Percentiles rank a stretch among this genome's conserved stretches.
phyloP scores from a whole-genome alignment of 2,797 vertebrate species.

The Alcedo quadribrachys region DNA sequence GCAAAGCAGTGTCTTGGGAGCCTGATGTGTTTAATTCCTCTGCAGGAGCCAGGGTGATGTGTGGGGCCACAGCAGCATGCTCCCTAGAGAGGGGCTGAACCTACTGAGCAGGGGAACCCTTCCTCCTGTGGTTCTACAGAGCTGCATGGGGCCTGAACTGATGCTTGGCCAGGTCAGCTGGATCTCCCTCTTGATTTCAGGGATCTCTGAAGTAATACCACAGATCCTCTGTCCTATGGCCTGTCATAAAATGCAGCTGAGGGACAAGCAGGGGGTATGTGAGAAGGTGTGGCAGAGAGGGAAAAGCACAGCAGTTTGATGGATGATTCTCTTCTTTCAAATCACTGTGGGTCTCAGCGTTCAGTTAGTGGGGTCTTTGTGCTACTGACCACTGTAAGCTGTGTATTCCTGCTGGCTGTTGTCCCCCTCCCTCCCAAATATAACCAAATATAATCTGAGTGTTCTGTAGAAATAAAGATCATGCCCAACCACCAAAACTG shows the following conservation, averaged over 20 bases:
- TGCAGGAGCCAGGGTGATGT: not conserved
- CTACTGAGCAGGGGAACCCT: not conserved
- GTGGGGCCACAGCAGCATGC: not conserved
- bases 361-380: not conserved
- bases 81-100: not conserved
- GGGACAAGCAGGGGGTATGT: accelerated
- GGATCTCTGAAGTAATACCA: not conserved
- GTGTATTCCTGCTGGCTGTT: not conserved
- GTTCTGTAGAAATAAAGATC: constrained; percentile 2
- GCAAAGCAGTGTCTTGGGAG: not conserved
- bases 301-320: not conserved
- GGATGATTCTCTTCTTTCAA: not conserved
- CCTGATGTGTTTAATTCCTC: not conserved
- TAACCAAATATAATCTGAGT: not conserved
- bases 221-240: not conserved
- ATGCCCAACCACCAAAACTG: too few relatives aligned
- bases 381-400: not conserved
- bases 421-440: not conserved
- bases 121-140: not conserved
- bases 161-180: not conserved
- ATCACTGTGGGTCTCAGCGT: accelerated
- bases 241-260: not conserved
- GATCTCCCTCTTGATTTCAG: not conserved
- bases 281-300: not conserved
- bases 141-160: too few relatives aligned